phyloP scores from a whole-genome alignment of 2,113 vertebrate genomes.

The Hyperoodon ampullatus region DNA sequence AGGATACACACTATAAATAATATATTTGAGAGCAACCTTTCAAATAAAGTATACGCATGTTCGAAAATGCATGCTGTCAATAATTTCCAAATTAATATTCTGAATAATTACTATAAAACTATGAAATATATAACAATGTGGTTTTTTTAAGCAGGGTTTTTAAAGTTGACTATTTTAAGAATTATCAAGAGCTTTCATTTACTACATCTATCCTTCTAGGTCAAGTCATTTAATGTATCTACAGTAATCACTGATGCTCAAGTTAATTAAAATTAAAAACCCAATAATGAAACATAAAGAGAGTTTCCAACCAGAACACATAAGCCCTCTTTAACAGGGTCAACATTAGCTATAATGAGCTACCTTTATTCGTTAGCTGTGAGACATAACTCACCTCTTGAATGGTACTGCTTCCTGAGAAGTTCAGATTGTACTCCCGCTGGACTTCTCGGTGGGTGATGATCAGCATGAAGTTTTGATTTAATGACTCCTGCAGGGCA shows the following conservation, averaged over 20 bases:
- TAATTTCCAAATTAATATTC: slow-evolving; percentile 46
- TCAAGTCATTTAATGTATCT: slow-evolving; percentile 74
- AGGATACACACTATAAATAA: slow-evolving; percentile 3
- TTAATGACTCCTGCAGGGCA: slow-evolving; percentile 97
- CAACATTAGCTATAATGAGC: slow-evolving; percentile 87
- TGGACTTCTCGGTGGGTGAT: slow-evolving; percentile 98
- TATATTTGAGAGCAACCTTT: slow-evolving; percentile 21
- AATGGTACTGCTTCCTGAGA: slow-evolving; percentile 98
- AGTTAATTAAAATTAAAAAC: slow-evolving; percentile 82
- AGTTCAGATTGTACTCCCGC: slow-evolving; percentile 99
- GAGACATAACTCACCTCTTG: slow-evolving; percentile 94
- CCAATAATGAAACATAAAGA: slow-evolving; percentile 82
- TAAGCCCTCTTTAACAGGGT: slow-evolving; percentile 83
- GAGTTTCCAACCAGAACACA: slow-evolving; percentile 77
- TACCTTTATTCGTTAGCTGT: slow-evolving; percentile 86
- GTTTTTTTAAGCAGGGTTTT: slow-evolving; percentile 52
- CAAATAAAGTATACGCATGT: slow-evolving; percentile 51
- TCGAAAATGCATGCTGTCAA: slow-evolving; percentile 42
- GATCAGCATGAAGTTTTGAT: slow-evolving; percentile 98
- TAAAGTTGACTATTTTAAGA: slow-evolving; percentile 62
- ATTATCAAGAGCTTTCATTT: slow-evolving; percentile 65
- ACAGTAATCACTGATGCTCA: slow-evolving; percentile 75
- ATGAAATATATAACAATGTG: slow-evolving; percentile 59
- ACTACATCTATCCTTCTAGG: slow-evolving; percentile 68
- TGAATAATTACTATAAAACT: not conserved